Evolutionary conservation across 92 coral and sea anemone species (phyloP), one percentile per base, ranked within the genome.

Genomic region (Heliopora coerulea): DNA sequence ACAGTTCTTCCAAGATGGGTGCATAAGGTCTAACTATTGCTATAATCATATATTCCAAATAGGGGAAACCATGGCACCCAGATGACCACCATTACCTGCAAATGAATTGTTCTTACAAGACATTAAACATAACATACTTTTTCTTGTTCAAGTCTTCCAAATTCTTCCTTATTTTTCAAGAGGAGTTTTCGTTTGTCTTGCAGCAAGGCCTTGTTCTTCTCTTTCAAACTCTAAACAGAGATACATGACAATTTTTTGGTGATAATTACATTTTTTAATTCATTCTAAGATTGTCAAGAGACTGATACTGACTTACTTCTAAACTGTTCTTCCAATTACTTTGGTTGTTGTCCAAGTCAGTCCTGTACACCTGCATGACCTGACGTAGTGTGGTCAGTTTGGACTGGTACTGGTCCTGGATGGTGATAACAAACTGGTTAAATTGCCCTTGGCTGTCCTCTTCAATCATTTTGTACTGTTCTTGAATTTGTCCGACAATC

Each of bases 391-490:
- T 93, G 26, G 88, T 59, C 26, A 90, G 86, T 62, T 93, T 93
- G 37, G 83, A 88, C n/a, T 90, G 82, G 48, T 93, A 93, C 37
- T 93, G 89, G 35, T 88, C 81, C 40, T 96, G 88, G 56, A 93
- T 75, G 39, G 79, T 88, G 63, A 93, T 84, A 57, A 93, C 98
- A 82, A 89, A 93, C 8, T 96, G 91, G 79, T 93, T 93, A 79
- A 93, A 93, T 78, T 93, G 91, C 37, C 95, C 98, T 90, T 89
- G 98, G 29, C 91, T 86, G 56, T 93, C 98, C 83, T 93, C 98
- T 62, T 93, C 98, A 44, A 93, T 74, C 23, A 85, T 61, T 73
- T 82, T 93, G 80, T 93, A 93, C 28, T 93, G 96, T 9, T 93
- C 96, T 72, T 93, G 98, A 49, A 93, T 89, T 34, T 85, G 91